Conservation (phyloP, 2,113 vertebrate species). For the Dinomys branickii region DNA sequence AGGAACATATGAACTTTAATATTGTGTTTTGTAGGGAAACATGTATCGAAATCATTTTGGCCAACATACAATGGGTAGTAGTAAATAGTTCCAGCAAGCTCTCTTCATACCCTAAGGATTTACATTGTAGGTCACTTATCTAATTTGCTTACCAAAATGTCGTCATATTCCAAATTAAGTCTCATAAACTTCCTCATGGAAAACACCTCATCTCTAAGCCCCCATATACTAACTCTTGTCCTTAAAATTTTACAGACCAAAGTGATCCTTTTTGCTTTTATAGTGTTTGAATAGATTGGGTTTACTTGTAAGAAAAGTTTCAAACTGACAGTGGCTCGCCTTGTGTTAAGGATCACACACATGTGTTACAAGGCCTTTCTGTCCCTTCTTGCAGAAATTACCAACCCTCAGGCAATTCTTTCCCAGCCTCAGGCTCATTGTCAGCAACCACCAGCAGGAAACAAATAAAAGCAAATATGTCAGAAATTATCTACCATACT, state of each 20-base stretch:
- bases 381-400: neutral
- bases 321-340: neutral
- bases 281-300: neutral
- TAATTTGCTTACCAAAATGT: neutral
- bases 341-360: neutral
- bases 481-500: neutral
- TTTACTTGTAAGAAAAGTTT: neutral
- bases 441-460: neutral
- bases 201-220: neutral
- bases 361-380: neutral
- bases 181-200: neutral
- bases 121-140: neutral
- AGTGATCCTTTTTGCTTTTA: neutral
- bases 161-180: neutral
- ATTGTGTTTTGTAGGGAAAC: slow-evolving; percentile 19
- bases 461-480: neutral
- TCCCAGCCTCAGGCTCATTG: neutral
- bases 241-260: neutral
- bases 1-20: neutral
- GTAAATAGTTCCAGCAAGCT: slow-evolving; percentile 12
- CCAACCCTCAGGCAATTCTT: neutral
- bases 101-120: neutral
- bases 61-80: neutral
- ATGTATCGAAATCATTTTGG: slow-evolving; percentile 21
- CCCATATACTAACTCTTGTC: neutral